Evolutionary conservation across 1,140 invertebrate genomes (phyloP).

Genomic region (Tyrophagus putrescentiae): DNA sequence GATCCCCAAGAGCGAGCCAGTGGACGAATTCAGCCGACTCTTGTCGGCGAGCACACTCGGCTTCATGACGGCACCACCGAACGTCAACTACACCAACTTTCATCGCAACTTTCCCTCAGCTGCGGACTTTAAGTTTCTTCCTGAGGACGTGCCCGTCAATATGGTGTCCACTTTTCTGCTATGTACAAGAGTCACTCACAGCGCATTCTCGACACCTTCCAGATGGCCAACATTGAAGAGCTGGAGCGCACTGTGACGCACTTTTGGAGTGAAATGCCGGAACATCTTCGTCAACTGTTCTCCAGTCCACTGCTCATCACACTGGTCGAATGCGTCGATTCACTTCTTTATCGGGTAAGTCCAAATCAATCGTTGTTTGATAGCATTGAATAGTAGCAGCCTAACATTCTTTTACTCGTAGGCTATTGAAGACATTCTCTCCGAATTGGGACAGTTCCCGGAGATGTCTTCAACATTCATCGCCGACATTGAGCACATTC

Average conservation of each 20-base stretch:
- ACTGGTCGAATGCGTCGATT: conserved; percentile 40
- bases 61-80: background rate
- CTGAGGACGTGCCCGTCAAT: background rate
- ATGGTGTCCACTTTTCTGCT: conserved; percentile 39
- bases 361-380: background rate
- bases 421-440: conserved; percentile 1
- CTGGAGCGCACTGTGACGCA: conserved; percentile 40
- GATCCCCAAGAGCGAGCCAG: background rate
- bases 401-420: background rate
- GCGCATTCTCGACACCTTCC: conserved; percentile 40
- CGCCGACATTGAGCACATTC: background rate
- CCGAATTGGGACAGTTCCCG: background rate
- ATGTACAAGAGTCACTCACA: conserved; percentile 44
- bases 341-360: conserved; percentile 37
- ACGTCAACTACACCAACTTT: background rate
- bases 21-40: background rate
- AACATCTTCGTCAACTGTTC: conserved; percentile 37
- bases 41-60: background rate
- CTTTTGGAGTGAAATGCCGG: conserved; percentile 43
- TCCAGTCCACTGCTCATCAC: conserved; percentile 35
- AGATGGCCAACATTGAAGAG: conserved; percentile 41
- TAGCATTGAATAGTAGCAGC: background rate
- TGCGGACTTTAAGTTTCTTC: background rate
- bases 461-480: conserved; percentile 9
- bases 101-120: background rate